Conservation (phyloP, 2,888 invertebrate species). For the Bedellia somnulentella region DNA sequence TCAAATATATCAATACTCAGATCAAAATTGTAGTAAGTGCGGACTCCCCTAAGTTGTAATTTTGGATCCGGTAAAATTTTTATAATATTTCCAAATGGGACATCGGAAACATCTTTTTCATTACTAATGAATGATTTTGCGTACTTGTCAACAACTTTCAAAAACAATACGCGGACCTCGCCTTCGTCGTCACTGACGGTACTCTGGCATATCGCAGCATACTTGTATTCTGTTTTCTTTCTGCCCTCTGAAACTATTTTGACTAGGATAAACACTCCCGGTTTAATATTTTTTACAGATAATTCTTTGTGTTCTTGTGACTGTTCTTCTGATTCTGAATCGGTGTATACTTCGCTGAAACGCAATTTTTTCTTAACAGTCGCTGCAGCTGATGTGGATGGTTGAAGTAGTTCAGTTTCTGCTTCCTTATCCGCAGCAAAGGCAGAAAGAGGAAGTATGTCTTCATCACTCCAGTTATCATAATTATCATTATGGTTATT, state of each 20-base stretch:
- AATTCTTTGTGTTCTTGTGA: neutral
- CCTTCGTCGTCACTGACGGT: neutral
- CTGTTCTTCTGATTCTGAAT: neutral
- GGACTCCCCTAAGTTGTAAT: neutral
- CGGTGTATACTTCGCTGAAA: neutral
- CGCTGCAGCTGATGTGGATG: no score
- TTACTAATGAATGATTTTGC: neutral
- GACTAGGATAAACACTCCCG: neutral
- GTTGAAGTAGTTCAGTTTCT: neutral
- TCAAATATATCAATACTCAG: conserved; percentile 1
- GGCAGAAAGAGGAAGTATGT: neutral
- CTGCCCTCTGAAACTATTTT: neutral
- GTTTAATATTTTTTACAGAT: neutral
- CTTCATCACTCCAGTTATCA: neutral
- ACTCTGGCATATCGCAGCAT: neutral
- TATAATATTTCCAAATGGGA: conserved; percentile 2
- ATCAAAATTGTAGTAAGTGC: conserved; percentile 2
- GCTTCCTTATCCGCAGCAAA: neutral
- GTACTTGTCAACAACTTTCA: neutral
- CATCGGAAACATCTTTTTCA: conserved; percentile 1
- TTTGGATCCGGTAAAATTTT: conserved; percentile 3
- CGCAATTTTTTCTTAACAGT: neutral
- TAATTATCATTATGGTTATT: neutral
- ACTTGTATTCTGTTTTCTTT: neutral
- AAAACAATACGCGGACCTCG: neutral